Percentiles rank a stretch among this genome's conserved stretches.
Evolutionary conservation across 2,888 invertebrate genomes (phyloP).

Genomic region (Hipparchia semele): DNA sequence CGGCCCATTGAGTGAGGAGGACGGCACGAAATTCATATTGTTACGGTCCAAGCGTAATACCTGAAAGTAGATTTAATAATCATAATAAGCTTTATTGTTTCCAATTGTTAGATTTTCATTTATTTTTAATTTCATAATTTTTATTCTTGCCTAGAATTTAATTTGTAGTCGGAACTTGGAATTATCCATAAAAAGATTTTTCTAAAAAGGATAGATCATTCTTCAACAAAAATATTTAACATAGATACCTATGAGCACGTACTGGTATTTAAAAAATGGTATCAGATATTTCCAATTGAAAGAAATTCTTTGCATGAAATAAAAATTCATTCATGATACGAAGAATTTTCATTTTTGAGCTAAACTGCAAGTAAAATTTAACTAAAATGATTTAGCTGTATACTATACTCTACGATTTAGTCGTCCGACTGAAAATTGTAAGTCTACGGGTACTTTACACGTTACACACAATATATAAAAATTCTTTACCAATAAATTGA

Average conservation of each 20-base stretch:
- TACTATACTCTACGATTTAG: too few species aligned
- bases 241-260: neutral
- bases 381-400: too few species aligned
- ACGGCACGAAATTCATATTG: constrained; percentile 89
- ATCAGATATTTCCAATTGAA: too few species aligned
- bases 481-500: too few species aligned
- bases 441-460: too few species aligned
- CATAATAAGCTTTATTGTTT: too few species aligned
- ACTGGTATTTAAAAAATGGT: neutral
- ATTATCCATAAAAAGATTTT: neutral
- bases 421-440: too few species aligned
- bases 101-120: too few species aligned
- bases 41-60: constrained; percentile 92
- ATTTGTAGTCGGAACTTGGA: constrained; percentile 25
- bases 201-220: neutral
- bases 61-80: constrained; percentile 64
- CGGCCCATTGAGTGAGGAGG: constrained; percentile 91
- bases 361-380: too few species aligned
- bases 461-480: too few species aligned
- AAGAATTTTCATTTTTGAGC: too few species aligned
- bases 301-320: neutral
- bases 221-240: neutral
- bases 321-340: too few species aligned
- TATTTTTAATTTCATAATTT: constrained; percentile 16
- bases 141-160: constrained; percentile 24